Conservation (phyloP, 2,113 vertebrate species). For the Oncorhynchus kisutch region DNA sequence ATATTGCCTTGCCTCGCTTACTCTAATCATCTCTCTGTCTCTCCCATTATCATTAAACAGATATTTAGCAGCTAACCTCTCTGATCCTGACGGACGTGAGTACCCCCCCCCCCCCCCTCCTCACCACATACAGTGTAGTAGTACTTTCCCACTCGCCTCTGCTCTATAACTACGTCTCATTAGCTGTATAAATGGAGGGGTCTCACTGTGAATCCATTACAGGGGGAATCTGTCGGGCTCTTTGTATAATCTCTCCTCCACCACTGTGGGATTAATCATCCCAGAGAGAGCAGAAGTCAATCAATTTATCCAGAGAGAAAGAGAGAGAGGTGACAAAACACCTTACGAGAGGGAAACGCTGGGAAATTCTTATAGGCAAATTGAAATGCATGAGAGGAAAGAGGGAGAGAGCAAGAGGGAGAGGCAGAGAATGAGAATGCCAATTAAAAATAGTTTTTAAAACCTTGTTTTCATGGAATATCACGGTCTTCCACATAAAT, state of each 20-base stretch:
- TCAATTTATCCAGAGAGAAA: slow-evolving; percentile 59
- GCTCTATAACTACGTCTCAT: slow-evolving; percentile 61
- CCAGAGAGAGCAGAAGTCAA: slow-evolving; percentile 65
- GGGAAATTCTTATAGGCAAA: not conserved
- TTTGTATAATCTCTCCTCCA: slow-evolving; percentile 53
- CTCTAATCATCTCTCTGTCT: not conserved
- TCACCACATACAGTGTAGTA: slow-evolving; percentile 19
- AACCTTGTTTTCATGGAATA: too few species aligned
- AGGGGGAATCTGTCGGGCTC: slow-evolving; percentile 36
- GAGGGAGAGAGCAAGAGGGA: not conserved
- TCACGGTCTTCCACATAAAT: too few species aligned
- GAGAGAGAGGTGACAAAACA: too few species aligned
- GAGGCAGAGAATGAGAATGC: not conserved
- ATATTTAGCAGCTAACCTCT: not conserved
- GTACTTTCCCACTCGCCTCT: not conserved
- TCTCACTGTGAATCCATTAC: slow-evolving; percentile 66
- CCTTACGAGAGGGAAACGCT: too few species aligned
- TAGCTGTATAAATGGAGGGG: slow-evolving; percentile 62
- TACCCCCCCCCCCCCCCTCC: not conserved
- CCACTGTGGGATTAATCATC: slow-evolving; percentile 68
- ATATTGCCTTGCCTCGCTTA: not conserved
- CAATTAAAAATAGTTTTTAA: too few species aligned
- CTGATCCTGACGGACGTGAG: not conserved
- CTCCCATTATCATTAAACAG: slow-evolving; percentile 29
- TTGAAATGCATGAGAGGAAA: slow-evolving; percentile 42